These are phyloP conservation scores for Zaprionus bogoriensis DNA, from an alignment of 2,888 invertebrate genomes.

Conservation along the genomic window DNA sequence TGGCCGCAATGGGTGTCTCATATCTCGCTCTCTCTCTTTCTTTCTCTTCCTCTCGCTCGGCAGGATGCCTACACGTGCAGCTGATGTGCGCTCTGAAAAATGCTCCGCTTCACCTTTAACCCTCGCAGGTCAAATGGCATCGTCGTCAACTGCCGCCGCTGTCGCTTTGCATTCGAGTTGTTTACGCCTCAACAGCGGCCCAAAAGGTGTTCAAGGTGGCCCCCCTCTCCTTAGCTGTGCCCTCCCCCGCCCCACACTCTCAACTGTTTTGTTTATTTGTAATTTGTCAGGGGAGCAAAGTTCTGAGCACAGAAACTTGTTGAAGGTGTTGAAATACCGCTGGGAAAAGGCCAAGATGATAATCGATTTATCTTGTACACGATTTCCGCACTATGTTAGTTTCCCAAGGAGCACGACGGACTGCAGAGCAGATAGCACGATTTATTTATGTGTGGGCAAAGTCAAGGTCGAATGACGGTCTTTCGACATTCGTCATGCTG, in stretches of 20 bases:
- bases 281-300: constrained; percentile 33
- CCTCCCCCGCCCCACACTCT: background rate
- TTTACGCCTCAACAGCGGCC: constrained; percentile 55
- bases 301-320: constrained; percentile 6
- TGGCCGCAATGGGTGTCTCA: constrained; percentile 12
- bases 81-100: constrained; percentile 5
- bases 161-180: constrained; percentile 71
- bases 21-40: background rate
- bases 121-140: constrained; percentile 42
- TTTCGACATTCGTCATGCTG: background rate
- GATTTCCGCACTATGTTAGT: constrained; percentile 26
- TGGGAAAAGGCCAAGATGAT: constrained; percentile 3
- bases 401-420: background rate
- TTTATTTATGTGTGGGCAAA: constrained; percentile 10
- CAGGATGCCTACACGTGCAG: constrained; percentile 7
- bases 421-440: background rate
- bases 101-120: constrained; percentile 25
- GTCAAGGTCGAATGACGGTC: constrained; percentile 21
- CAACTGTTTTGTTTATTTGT: constrained; percentile 14
- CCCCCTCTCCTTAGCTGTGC: background rate
- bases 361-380: constrained; percentile 40
- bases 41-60: background rate
- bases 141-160: constrained; percentile 56
- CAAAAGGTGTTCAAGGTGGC: constrained; percentile 49
- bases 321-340: constrained; percentile 2